Percentiles rank a stretch among this genome's conserved stretches.
These are phyloP conservation scores for Melanotaenia boesemani DNA, from an alignment of 2,797 vertebrate genomes.

Conservation along the genomic window DNA sequence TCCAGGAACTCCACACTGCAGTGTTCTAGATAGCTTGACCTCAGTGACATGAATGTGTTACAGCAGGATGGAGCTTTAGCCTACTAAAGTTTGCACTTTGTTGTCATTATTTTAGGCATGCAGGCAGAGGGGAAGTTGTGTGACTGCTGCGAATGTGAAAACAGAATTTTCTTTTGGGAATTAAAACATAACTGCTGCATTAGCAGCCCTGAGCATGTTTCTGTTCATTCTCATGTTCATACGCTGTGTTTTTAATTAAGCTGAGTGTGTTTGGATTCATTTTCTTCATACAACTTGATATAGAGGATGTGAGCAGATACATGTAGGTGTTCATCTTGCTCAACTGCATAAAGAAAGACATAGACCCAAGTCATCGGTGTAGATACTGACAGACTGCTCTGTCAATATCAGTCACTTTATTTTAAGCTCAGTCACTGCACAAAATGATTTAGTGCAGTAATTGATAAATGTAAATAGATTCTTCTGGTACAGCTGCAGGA, in stretches of 20 bases:
- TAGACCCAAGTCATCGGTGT: slow-evolving; percentile 1
- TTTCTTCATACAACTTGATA: not conserved
- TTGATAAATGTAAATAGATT: slow-evolving; percentile 10
- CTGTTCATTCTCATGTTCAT: slow-evolving; percentile 4
- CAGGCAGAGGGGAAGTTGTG: slow-evolving; percentile 5
- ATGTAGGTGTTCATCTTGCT: slow-evolving; percentile 12
- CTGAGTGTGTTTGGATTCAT: not conserved
- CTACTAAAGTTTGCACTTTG: slow-evolving; percentile 22
- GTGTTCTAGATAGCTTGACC: slow-evolving; percentile 46
- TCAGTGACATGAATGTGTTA: slow-evolving; percentile 41
- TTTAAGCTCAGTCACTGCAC: not conserved
- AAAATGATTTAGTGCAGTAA: slow-evolving; percentile 11
- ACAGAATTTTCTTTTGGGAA: slow-evolving; percentile 7
- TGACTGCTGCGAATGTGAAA: slow-evolving; percentile 19
- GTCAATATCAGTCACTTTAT: not conserved
- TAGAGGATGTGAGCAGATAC: not conserved
- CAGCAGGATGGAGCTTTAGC: slow-evolving; percentile 20
- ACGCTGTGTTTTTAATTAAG: not conserved
- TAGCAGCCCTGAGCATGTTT: not conserved
- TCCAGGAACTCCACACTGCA: slow-evolving; percentile 8
- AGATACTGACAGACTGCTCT: not conserved
- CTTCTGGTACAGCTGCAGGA: not conserved
- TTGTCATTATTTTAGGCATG: slow-evolving; percentile 33
- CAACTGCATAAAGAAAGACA: slow-evolving; percentile 14
- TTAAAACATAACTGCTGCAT: slow-evolving; percentile 29